Conservation (phyloP, 1,140 invertebrate species). For the Physella acuta region DNA sequence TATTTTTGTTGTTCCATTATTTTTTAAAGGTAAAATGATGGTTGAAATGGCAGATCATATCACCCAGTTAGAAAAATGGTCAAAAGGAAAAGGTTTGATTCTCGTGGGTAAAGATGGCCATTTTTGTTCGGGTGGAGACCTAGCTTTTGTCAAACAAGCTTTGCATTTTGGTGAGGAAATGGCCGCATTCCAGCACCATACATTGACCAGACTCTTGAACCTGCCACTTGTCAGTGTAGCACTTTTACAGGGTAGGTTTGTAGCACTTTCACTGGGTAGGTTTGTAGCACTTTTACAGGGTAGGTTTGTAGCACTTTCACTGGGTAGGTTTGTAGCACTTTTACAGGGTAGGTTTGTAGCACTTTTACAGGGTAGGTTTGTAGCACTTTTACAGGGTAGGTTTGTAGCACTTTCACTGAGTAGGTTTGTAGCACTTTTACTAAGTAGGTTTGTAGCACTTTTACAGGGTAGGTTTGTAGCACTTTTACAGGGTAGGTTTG, state of each 20-base stretch:
- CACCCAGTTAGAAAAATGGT: conserved; percentile 58
- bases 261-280: too few relatives aligned
- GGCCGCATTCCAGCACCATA: conserved; percentile 63
- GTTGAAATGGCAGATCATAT: conserved; percentile 63
- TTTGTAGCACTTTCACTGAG: too few relatives aligned
- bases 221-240: conserved; percentile 65
- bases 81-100: conserved; percentile 65
- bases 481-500: too few relatives aligned
- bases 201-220: conserved; percentile 58
- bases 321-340: too few relatives aligned
- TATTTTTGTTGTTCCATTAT: conserved; percentile 8
- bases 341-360: too few relatives aligned
- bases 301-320: too few relatives aligned
- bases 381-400: too few relatives aligned
- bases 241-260: conserved; percentile 59
- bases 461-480: too few relatives aligned
- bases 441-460: too few relatives aligned
- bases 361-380: too few relatives aligned
- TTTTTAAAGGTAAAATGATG: conserved; percentile 67
- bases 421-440: too few relatives aligned
- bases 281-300: too few relatives aligned
- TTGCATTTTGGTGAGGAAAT: conserved; percentile 58
- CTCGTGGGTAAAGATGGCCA: conserved; percentile 60
- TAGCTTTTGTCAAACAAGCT: conserved; percentile 59
- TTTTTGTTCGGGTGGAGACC: conserved; percentile 69